Conservation (phyloP, 1,140 invertebrate genomes). For the Caerostris extrusa region DNA sequence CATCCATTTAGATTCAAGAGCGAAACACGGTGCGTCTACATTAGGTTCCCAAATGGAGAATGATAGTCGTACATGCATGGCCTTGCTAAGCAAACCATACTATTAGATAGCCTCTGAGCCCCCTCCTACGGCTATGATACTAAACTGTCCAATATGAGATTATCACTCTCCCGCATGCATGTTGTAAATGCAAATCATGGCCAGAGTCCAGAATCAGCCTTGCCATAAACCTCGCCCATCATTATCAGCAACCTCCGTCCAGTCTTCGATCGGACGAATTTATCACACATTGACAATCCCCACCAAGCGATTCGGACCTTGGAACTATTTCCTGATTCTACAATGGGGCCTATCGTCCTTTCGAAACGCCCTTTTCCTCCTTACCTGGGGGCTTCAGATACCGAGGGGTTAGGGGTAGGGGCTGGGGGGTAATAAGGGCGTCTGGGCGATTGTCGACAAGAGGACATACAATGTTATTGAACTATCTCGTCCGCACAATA, state of each 20-base stretch:
- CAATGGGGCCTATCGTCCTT: background rate
- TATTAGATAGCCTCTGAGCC: background rate
- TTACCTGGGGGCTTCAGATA: background rate
- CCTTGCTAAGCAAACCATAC: background rate
- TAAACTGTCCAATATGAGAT: background rate
- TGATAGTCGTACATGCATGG: background rate
- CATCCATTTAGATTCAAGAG: too few species aligned
- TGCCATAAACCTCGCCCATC: background rate
- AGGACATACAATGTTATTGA: background rate
- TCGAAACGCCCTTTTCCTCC: background rate
- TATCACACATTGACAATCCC: conserved; percentile 6
- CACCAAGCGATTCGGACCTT: background rate
- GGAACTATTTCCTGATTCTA: conserved; percentile 40
- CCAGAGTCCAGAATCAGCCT: background rate
- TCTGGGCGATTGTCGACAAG: background rate
- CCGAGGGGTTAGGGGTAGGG: background rate
- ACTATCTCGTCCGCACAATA: conserved; percentile 25
- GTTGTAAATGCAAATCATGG: background rate
- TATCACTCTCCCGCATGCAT: background rate
- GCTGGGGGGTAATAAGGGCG: background rate
- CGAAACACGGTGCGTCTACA: too few species aligned
- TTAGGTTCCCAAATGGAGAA: background rate
- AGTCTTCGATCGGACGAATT: background rate
- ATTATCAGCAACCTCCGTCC: background rate
- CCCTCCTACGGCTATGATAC: background rate